These are phyloP conservation scores for Mamestra configurata DNA, from an alignment of 1,140 invertebrate genomes.

Conservation along the genomic window DNA sequence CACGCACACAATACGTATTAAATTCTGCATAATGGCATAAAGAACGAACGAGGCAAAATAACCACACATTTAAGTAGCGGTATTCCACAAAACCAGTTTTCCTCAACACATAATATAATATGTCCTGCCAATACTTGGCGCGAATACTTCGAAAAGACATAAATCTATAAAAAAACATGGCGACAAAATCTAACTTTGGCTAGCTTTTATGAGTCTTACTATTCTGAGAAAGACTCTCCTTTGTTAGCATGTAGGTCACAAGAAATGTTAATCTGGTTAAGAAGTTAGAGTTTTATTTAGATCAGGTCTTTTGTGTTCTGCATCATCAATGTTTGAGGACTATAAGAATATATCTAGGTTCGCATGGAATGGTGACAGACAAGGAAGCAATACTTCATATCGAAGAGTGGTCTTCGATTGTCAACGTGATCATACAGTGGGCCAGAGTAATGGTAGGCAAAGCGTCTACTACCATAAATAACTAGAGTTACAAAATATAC, in stretches of 20 bases:
- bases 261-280: constrained; percentile 4
- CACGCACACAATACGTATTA: neutral
- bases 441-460: too few species aligned
- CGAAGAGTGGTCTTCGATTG: too few species aligned
- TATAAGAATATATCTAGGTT: too few species aligned
- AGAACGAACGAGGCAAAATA: neutral
- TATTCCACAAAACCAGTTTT: neutral
- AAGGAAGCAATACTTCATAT: too few species aligned
- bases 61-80: neutral
- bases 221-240: neutral
- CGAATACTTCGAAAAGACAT: neutral
- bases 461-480: too few species aligned
- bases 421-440: too few species aligned
- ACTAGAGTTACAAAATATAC: too few species aligned
- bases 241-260: neutral
- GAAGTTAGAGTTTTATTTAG: neutral
- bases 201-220: neutral
- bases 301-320: neutral
- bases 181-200: neutral
- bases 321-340: too few species aligned
- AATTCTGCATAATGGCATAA: constrained; percentile 7
- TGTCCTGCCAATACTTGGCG: neutral
- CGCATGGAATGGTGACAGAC: too few species aligned
- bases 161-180: neutral
- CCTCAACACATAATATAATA: neutral